Conservation (phyloP, 2,888 invertebrate genomes). For the Oscheius sp. region DNA sequence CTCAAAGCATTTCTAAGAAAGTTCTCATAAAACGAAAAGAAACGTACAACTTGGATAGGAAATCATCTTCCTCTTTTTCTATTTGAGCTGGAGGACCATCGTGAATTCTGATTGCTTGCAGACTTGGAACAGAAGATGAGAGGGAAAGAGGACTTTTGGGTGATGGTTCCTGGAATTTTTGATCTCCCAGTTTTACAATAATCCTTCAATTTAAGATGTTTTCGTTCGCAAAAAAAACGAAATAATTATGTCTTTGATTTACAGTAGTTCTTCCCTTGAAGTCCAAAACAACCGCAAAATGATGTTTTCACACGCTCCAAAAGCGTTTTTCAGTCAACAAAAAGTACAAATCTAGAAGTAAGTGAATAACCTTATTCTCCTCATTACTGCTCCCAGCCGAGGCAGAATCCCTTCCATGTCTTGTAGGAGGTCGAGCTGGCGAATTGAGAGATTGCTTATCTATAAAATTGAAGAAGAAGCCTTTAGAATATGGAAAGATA, state of each 20-base stretch:
- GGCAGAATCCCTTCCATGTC: conserved; percentile 44
- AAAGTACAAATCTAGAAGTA: no score
- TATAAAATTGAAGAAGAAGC: neutral
- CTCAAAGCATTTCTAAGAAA: neutral
- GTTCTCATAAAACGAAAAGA: neutral
- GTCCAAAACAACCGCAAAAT: no score
- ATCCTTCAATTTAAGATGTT: no score
- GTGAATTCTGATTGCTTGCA: conserved; percentile 1
- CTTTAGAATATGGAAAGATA: neutral
- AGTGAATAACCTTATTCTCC: conserved; percentile 41
- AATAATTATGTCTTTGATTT: no score
- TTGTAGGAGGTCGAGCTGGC: conserved; percentile 40
- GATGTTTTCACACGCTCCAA: no score
- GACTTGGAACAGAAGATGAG: neutral
- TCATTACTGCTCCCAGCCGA: conserved; percentile 34
- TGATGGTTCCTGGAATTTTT: conserved; percentile 11
- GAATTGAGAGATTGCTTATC: conserved; percentile 22
- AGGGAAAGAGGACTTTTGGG: neutral
- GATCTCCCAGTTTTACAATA: no score
- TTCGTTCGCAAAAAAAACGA: no score
- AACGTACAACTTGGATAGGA: conserved; percentile 20
- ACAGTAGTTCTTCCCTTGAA: no score
- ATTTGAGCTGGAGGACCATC: neutral
- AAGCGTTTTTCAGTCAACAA: no score
- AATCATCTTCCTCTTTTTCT: conserved; percentile 12